These are phyloP conservation scores for Sebastes trivittatus DNA, from an alignment of 2,797 vertebrate species.

Conservation along the genomic window DNA sequence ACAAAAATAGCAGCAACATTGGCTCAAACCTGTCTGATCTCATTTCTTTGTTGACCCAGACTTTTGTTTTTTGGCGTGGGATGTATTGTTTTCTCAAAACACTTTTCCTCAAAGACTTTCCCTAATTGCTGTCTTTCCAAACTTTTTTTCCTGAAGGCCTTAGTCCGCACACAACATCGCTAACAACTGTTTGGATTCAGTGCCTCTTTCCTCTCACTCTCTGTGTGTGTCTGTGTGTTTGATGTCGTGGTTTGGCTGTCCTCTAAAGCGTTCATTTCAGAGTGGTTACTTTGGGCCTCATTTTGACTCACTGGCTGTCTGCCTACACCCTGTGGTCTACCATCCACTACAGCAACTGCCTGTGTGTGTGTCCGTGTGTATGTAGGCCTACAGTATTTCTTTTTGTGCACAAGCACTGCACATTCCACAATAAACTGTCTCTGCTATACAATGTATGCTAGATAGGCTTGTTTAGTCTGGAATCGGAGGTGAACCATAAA, in stretches of 20 bases:
- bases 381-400: conserved; percentile 36
- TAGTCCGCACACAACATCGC: conserved; percentile 61
- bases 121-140: conserved; percentile 43
- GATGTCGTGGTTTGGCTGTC: conserved; percentile 90
- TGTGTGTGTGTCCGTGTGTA: conserved; percentile 31
- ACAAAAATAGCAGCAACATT: conserved; percentile 4
- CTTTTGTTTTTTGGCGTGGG: conserved; percentile 9
- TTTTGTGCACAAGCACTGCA: conserved; percentile 36
- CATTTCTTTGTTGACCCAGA: conserved; percentile 24
- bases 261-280: conserved; percentile 88
- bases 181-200: conserved; percentile 63
- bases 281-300: conserved; percentile 83
- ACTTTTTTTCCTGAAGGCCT: conserved; percentile 43
- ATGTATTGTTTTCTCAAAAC: conserved; percentile 46
- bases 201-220: conserved; percentile 67
- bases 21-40: conserved; percentile 5
- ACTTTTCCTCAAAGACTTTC: conserved; percentile 59
- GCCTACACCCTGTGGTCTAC: conserved; percentile 86
- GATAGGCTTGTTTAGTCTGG: conserved; percentile 63
- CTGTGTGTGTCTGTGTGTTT: conserved; percentile 73
- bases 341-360: conserved; percentile 71
- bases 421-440: conserved; percentile 49
- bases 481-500: conserved; percentile 48
- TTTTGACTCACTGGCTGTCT: conserved; percentile 84
- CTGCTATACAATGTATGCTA: conserved; percentile 33